Evolutionary conservation across 23 tunicate genomes (phyloP), one percentile per base, ranked within the genome.

Genomic region (Corella eumyota): DNA sequence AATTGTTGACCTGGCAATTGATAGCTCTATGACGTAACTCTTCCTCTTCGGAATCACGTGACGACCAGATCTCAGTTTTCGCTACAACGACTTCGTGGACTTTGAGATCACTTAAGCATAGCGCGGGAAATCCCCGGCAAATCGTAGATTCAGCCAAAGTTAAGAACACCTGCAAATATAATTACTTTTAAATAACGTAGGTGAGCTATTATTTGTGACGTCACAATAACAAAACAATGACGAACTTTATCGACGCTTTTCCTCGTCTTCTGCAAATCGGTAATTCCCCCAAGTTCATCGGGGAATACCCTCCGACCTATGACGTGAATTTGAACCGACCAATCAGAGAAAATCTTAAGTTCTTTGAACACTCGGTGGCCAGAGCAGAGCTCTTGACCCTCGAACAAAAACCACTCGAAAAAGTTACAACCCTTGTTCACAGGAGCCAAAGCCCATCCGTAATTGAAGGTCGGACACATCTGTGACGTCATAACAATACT

Each of bases 41-140:
- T 52, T 88, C 86, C 25, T 64, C 45, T 1, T 73, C 37, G 70
- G 34, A 32, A 15, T 65, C 74, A n/a, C 96, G 35, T 21, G 76
- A 62, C 30, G 90, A 79, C 96, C 96, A 88, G 45, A 88, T 66
- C 62, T 88, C 96, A 19, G 76, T 36, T 30, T 56, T 61, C 15
- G 92, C 76, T 2, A 88, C 83, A 11, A 88, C 36, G 11, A 71
- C 64, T 6, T 81, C 83, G 44, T 80, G 96, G 6, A 73, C 74
- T 4, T 60, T 57, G 38, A 88, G 48, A 25, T 72, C 76, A 58
- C 87, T 79, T 24, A 72, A 46, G 28, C 72, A 52, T 7, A 72
- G 68, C 40, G 96, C 90, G 19, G 96, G 76, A 34, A 88, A 59
- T 1, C 96, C 96, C 7, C 72, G 71, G 52, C 96, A 88, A 19